Base-by-base conservation (phyloP, 2,113 vertebrate genomes). In the Xyliphius kryptos region DNA sequence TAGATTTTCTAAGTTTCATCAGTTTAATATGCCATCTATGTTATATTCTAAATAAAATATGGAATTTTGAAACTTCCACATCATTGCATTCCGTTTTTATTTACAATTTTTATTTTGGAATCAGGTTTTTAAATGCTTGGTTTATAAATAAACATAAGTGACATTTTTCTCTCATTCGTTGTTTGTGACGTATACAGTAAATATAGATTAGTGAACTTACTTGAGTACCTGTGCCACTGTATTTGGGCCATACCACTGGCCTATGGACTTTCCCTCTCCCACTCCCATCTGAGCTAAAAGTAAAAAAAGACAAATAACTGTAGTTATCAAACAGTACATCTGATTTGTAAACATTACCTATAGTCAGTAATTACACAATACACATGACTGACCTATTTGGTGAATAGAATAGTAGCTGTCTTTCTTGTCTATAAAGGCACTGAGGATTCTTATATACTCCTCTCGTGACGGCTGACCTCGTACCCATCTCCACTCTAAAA, bases 241-340 rank as follows among this genome's bases (percentile, higher is more conserved):
- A 82, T 99, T 99, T 37, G 96, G 96, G 69, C 96, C 96, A 0
- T 99, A 99, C 96, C 95, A 98, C 81, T 98, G 95, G 68, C 95
- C 96, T 44, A 99, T 92, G 21, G 93, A 94, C 72, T 99, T 99
- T 5, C 96, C 96, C 76, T 99, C 96, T 63, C 96, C 95, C 6
- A 99, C 96, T 77, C 96, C 96, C 96, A 99, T 99, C 83, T 99
- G 96, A 47, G 96, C 96, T 99, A 84, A 56, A 85, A 69, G 36
- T 61, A 57, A 66, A 52, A 26, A 60, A 10, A 41, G 12, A 48
- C 6, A 43, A 19, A 21, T 52, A 41, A 26, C 2, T 10, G n/a
- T n/a, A n/a, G n/a, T 16, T 21, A 3, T 56, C 15, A 26, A 13
- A 21, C 48, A 62, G 2, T 53, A 41, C 11, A 13, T 61, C 10